Conservation (phyloP, 1,140 invertebrate species). For the Drosophila pseudoananassae region DNA sequence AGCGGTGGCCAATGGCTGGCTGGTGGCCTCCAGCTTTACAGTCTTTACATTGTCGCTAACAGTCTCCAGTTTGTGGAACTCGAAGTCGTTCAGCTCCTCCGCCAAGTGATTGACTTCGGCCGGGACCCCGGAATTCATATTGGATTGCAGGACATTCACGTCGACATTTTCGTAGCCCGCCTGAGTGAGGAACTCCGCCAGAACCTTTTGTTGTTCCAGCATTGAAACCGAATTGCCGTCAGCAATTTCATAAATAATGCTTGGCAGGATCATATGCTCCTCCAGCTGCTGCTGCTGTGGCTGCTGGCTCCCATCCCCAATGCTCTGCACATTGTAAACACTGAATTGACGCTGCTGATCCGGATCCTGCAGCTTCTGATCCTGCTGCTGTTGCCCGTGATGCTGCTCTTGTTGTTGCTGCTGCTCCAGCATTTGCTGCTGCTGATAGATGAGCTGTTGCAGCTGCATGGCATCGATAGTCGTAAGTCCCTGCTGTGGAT, state of each 20-base stretch:
- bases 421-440: constrained; percentile 69
- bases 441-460: constrained; percentile 74
- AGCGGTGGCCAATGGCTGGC: constrained; percentile 42
- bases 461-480: constrained; percentile 74
- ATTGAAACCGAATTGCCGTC: constrained; percentile 74
- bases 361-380: constrained; percentile 46
- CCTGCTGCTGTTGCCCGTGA: constrained; percentile 40
- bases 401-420: constrained; percentile 57
- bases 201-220: constrained; percentile 76
- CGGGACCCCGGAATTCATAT: neutral
- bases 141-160: constrained; percentile 56
- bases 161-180: constrained; percentile 71
- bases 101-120: constrained; percentile 36
- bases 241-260: constrained; percentile 76
- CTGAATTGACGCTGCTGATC: constrained; percentile 65
- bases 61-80: constrained; percentile 76
- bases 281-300: constrained; percentile 34
- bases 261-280: constrained; percentile 72
- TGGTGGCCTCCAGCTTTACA: constrained; percentile 69
- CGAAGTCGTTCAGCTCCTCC: constrained; percentile 65
- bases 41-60: constrained; percentile 72
- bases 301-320: constrained; percentile 61
- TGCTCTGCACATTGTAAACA: constrained; percentile 72
- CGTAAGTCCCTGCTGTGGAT: constrained; percentile 55
- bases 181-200: constrained; percentile 73